phyloP scores from a whole-genome alignment of 35 echinoderm and acorn worm genomes.

The Anneissia japonica region DNA sequence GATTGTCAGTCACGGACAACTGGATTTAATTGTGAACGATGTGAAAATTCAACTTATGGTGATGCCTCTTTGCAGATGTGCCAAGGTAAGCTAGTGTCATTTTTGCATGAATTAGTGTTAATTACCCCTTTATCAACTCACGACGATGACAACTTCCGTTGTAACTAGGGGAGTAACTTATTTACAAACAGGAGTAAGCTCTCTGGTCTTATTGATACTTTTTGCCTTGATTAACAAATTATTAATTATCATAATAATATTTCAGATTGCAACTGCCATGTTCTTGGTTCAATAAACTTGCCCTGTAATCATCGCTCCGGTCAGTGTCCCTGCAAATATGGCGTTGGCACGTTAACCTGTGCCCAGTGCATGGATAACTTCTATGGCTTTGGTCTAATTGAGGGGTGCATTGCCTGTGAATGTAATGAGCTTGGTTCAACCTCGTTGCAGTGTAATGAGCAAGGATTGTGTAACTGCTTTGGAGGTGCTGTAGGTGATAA shows the following conservation, averaged over 20 bases:
- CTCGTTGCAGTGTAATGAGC: slow-evolving; percentile 49
- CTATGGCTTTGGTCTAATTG: slow-evolving; percentile 37
- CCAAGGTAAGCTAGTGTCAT: slow-evolving; percentile 70
- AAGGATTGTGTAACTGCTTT: slow-evolving; percentile 56
- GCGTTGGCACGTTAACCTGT: slow-evolving; percentile 43
- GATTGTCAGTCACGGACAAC: slow-evolving; percentile 51
- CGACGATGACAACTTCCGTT: too few species aligned
- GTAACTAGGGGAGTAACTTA: too few species aligned
- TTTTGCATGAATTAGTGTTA: too few species aligned
- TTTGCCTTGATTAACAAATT: too few species aligned
- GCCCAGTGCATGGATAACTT: slow-evolving; percentile 54
- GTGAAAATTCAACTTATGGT: slow-evolving; percentile 62
- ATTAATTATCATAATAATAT: too few species aligned
- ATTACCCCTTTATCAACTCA: too few species aligned
- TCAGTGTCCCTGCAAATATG: slow-evolving; percentile 79
- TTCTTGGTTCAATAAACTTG: slow-evolving; percentile 32
- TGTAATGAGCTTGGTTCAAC: slow-evolving; percentile 86
- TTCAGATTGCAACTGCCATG: slow-evolving; percentile 70
- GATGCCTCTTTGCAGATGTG: slow-evolving; percentile 66
- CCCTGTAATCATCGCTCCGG: slow-evolving; percentile 56
- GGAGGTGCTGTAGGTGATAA: slow-evolving; percentile 47
- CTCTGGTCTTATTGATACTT: too few species aligned
- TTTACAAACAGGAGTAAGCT: too few species aligned
- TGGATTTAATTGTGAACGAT: slow-evolving; percentile 87
- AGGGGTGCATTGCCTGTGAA: slow-evolving; percentile 49